Evolutionary conservation across 2,797 vertebrate genomes (phyloP).

Genomic region (Uromys caudimaculatus): DNA sequence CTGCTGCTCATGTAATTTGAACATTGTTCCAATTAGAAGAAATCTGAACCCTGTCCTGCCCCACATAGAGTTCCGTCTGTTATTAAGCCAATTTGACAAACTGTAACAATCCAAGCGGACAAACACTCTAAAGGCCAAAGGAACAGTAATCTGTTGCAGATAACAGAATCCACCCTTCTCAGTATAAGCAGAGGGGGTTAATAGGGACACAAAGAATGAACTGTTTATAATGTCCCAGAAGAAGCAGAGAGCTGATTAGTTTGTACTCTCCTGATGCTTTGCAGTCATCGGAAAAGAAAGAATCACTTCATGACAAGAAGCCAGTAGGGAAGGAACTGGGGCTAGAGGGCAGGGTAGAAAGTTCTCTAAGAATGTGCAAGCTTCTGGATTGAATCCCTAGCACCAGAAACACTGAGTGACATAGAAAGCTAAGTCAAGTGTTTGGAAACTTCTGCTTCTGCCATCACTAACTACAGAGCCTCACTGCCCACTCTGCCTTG

Average conservation of each 20-base stretch:
- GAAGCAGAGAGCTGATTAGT: neutral
- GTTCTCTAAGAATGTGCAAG: neutral
- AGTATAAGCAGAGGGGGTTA: neutral
- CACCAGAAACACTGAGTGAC: neutral
- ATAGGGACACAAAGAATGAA: neutral
- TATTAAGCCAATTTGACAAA: neutral
- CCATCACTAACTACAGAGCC: neutral
- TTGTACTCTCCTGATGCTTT: neutral
- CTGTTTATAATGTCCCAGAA: neutral
- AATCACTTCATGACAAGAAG: neutral
- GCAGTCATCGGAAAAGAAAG: neutral
- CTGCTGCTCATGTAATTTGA: neutral
- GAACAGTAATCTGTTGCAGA: neutral
- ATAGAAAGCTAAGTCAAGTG: neutral
- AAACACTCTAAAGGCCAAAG: neutral
- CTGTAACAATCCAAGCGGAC: neutral
- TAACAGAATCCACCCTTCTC: neutral
- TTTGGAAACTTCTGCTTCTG: neutral
- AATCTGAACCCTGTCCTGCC: neutral
- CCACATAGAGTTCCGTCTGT: neutral
- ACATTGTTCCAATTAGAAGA: neutral
- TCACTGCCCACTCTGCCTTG: neutral
- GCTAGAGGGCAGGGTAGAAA: neutral
- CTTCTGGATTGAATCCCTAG: neutral
- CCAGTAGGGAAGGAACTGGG: neutral